These are phyloP conservation scores for Patella depressa DNA, from an alignment of 2,888 invertebrate genomes.

Conservation along the genomic window DNA sequence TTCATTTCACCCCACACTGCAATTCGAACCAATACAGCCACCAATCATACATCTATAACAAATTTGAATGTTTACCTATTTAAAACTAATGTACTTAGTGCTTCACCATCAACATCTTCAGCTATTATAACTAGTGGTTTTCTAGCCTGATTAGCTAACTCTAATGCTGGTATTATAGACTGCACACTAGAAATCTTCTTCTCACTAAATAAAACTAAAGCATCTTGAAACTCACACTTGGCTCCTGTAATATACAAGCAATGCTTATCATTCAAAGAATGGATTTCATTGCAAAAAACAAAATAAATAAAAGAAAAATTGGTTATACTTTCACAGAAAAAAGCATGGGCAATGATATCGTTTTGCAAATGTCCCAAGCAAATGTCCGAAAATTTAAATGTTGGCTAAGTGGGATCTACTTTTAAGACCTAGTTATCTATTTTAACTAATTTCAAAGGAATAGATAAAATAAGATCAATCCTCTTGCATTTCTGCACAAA, in stretches of 20 bases:
- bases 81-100: constrained; percentile 91
- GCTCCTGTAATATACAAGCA: constrained; percentile 76
- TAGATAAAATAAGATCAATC: too few relatives aligned
- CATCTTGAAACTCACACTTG: constrained; percentile 98
- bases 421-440: too few relatives aligned
- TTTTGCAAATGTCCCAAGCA: too few relatives aligned
- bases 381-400: too few relatives aligned
- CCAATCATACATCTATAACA: too few relatives aligned
- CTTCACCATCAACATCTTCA: constrained; percentile 96
- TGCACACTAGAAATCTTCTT: constrained; percentile 98
- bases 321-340: neutral
- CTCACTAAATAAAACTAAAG: constrained; percentile 92
- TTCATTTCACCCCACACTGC: too few relatives aligned
- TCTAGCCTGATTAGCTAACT: constrained; percentile 91
- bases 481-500: too few relatives aligned
- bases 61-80: constrained; percentile 77
- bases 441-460: too few relatives aligned
- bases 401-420: too few relatives aligned
- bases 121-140: constrained; percentile 96
- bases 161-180: constrained; percentile 96
- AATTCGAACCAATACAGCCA: too few relatives aligned
- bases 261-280: neutral
- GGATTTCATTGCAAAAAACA: too few relatives aligned
- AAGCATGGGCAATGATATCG: neutral
- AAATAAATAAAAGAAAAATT: neutral